Base-by-base conservation (phyloP, 2,797 vertebrate genomes). In the Pipistrellus pipistrellus region DNA sequence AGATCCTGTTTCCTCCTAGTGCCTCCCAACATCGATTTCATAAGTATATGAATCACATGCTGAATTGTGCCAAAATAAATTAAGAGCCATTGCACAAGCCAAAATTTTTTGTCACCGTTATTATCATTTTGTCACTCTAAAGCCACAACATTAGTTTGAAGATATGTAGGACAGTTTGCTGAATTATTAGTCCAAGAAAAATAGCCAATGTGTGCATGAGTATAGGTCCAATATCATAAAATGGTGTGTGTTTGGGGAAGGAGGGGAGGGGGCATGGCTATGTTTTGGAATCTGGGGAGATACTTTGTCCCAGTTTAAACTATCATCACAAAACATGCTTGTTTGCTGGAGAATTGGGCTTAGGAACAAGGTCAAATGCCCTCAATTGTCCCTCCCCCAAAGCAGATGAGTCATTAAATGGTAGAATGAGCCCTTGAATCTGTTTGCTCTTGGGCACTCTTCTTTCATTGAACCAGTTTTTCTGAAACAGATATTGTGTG, bases 51-150 rank as follows among this genome's bases (percentile, higher is more conserved):
- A 71, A 51, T 72, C 48, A 62, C n/a, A 90, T 38, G 21, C 12
- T 11, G 69, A 92, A 95, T 20, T 44, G 35, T 35, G 38, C 55
- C 66, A 80, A 64, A 59, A 82, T 73, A 66, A 87, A 86, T 66
- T 83, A n/a, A n/a, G 59, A 84, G 76, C 11, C 55, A 41, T 23
- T 92, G 20, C 71, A 23, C 23, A 72, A 72, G 30, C 8, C 35
- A 64, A 64, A 35, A 25, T 13, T 51, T 68, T 57, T 32, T 66
- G 57, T 48, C n/a, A 86, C 48, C 6, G 4, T 76, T 75, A 32
- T 72, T 83, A 68, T 30, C n/a, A 53, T 46, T 75, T 84, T 80
- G 46, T 55, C n/a, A 62, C 17, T 59, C 23, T 12, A 30, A 75
- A 72, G 20, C n/a, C 59, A 90, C 51, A 72, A 32, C 14, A 62